Conservation (phyloP, 2,113 vertebrate species). For the Phrynocephalus versicolor region DNA sequence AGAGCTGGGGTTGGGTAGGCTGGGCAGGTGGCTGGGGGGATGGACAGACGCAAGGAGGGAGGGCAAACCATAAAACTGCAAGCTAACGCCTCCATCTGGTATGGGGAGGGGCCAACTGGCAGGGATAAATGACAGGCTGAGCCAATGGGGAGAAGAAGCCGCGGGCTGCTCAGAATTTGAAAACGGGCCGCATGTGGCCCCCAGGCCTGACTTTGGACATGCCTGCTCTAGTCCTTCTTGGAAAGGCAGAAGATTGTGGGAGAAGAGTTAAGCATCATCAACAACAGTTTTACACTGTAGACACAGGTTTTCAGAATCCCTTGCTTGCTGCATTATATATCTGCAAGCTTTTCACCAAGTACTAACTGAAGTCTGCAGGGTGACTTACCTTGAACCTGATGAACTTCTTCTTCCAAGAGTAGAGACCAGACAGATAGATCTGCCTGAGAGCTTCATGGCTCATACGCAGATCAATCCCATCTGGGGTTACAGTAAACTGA, state of each 20-base stretch:
- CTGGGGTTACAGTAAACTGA: conserved; percentile 92
- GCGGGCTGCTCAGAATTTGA: too few relatives aligned
- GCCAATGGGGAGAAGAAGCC: too few relatives aligned
- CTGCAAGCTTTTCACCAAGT: neutral
- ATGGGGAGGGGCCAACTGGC: too few relatives aligned
- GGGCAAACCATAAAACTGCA: too few relatives aligned
- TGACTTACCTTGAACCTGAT: conserved; percentile 89
- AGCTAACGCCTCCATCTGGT: too few relatives aligned
- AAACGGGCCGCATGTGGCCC: too few relatives aligned
- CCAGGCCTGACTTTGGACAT: too few relatives aligned
- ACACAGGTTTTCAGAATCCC: neutral
- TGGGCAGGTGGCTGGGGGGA: too few relatives aligned
- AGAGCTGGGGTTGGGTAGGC: too few relatives aligned
- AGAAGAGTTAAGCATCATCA: too few relatives aligned
- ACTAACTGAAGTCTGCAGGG: neutral
- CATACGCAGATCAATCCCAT: conserved; percentile 91
- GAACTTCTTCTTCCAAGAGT: conserved; percentile 97
- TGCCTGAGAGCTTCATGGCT: conserved; percentile 93
- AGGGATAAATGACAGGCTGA: too few relatives aligned
- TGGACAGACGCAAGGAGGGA: too few relatives aligned
- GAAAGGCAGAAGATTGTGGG: neutral
- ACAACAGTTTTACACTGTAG: neutral
- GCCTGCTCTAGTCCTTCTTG: neutral
- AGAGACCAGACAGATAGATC: conserved; percentile 90
- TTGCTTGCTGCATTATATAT: neutral